These are phyloP conservation scores for Ashinkailepas kermadecensis DNA, from an alignment of 2,888 invertebrate genomes.

Conservation along the genomic window DNA sequence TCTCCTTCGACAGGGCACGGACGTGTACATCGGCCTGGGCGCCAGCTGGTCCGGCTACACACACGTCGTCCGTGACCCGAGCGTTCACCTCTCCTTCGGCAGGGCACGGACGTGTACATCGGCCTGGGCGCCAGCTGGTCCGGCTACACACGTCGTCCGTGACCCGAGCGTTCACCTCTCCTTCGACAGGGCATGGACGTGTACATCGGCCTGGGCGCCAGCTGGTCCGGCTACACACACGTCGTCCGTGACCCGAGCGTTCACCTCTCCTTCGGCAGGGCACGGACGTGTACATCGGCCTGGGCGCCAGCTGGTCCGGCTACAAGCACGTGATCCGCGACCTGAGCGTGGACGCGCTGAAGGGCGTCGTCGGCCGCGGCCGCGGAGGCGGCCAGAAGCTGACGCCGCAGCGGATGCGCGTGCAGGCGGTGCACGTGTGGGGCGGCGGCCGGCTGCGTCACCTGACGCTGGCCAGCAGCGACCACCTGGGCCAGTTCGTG, in stretches of 20 bases:
- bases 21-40: constrained; percentile 5
- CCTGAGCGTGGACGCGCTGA: constrained; percentile 11
- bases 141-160: no score
- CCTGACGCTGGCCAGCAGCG: constrained; percentile 67
- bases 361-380: neutral
- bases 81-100: neutral
- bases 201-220: neutral
- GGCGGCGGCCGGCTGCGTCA: constrained; percentile 69
- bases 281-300: neutral
- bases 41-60: neutral
- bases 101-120: constrained; percentile 2
- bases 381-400: neutral
- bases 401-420: constrained; percentile 48
- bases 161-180: no score
- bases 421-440: constrained; percentile 56
- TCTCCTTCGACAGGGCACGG: neutral
- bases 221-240: constrained; percentile 6
- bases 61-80: neutral
- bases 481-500: constrained; percentile 84
- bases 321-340: constrained; percentile 17
- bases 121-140: neutral
- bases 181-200: neutral
- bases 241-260: constrained; percentile 1
- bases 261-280: neutral
- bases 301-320: neutral